Conservation (phyloP, 2,797 vertebrate species). For the Amblyopsis hoosieri region DNA sequence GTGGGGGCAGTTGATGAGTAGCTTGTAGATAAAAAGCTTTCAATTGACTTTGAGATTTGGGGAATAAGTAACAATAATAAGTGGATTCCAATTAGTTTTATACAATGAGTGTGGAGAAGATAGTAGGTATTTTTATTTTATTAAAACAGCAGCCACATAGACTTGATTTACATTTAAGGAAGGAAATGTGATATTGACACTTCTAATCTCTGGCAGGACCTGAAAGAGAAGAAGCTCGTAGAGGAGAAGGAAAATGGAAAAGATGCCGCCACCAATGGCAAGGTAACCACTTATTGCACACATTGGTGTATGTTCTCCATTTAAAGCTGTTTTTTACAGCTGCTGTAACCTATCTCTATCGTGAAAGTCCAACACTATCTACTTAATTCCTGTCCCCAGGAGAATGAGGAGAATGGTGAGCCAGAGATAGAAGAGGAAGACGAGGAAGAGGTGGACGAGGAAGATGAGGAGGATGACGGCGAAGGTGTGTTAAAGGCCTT, state of each 20-base stretch:
- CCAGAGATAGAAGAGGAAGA: conserved; percentile 93
- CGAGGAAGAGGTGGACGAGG: conserved; percentile 92
- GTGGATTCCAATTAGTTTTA: neutral
- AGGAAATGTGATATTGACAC: neutral
- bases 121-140: too few relatives aligned
- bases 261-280: conserved; percentile 90
- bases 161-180: neutral
- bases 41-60: conserved; percentile 6
- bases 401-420: conserved; percentile 94
- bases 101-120: too few relatives aligned
- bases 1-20: conserved; percentile 20
- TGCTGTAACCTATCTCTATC: too few relatives aligned
- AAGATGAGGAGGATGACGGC: conserved; percentile 92
- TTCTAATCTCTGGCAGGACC: conserved; percentile 74
- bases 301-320: too few relatives aligned
- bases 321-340: too few relatives aligned
- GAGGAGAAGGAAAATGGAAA: conserved; percentile 95
- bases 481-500: conserved; percentile 74
- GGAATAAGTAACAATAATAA: conserved; percentile 25
- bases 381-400: conserved; percentile 62
- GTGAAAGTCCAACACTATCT: neutral
- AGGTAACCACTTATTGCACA: conserved; percentile 61
- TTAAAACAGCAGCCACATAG: neutral
- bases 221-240: conserved; percentile 92
- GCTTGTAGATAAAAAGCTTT: conserved; percentile 29